Evolutionary conservation across 1,140 invertebrate genomes (phyloP).

Genomic region (Cotesia glomerata): DNA sequence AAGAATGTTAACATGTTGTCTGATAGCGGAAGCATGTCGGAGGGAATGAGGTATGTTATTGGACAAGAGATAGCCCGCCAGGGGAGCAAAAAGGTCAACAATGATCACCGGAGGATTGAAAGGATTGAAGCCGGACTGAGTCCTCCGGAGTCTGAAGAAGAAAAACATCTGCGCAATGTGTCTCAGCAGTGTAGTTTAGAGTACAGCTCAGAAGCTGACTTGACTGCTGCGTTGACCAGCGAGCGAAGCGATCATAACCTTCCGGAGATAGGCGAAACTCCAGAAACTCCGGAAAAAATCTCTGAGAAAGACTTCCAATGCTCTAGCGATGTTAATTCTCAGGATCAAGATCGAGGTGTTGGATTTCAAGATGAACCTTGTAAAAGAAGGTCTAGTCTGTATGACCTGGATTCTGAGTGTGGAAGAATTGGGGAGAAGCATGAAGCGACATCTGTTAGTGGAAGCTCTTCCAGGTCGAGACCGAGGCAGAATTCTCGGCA

Average conservation of each 20-base stretch:
- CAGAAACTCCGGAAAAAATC: slow-evolving; percentile 27
- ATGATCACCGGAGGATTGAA: slow-evolving; percentile 48
- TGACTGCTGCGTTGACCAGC: slow-evolving; percentile 67
- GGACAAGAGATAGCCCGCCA: slow-evolving; percentile 49
- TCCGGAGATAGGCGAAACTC: slow-evolving; percentile 52
- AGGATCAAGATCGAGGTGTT: slow-evolving; percentile 10
- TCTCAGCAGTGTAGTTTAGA: slow-evolving; percentile 69
- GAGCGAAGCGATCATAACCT: slow-evolving; percentile 57
- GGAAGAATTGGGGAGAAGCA: slow-evolving; percentile 44
- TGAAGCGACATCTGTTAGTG: slow-evolving; percentile 37
- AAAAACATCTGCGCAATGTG: slow-evolving; percentile 64
- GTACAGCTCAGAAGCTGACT: slow-evolving; percentile 78
- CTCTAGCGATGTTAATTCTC: slow-evolving; percentile 28
- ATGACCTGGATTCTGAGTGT: slow-evolving; percentile 48
- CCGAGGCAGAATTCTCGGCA: slow-evolving; percentile 36
- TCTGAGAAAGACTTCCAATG: slow-evolving; percentile 22
- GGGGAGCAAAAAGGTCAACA: slow-evolving; percentile 48
- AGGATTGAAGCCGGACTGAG: slow-evolving; percentile 42
- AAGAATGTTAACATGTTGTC: slow-evolving; percentile 72
- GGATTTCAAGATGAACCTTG: slow-evolving; percentile 51
- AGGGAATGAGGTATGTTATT: slow-evolving; percentile 56
- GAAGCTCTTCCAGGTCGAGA: slow-evolving; percentile 37
- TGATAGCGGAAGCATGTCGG: slow-evolving; percentile 63
- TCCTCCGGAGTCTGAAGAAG: slow-evolving; percentile 55
- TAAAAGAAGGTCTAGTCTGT: slow-evolving; percentile 49